A percentile compares a stretch with the other conserved stretches of the same genome.
phyloP scores from a whole-genome alignment of 2,888 invertebrate genomes.

The Panorpa germanica region DNA sequence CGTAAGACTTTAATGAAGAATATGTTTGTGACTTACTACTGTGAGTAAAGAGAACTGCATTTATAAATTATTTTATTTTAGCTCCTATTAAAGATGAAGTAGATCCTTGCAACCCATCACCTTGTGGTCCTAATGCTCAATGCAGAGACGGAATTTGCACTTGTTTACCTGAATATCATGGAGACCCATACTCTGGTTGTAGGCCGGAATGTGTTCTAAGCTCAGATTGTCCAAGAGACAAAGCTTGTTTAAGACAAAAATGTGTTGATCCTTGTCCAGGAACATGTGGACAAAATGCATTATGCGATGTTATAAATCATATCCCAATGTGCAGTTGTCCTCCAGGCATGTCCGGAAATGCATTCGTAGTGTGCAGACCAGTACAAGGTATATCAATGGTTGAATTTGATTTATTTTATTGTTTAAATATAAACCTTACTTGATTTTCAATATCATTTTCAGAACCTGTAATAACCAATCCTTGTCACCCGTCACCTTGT shows the following conservation, averaged over 20 bases:
- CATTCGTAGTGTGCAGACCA: constrained; percentile 34
- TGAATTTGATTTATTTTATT: too few relatives aligned
- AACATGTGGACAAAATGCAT: constrained; percentile 46
- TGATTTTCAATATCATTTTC: constrained; percentile 14
- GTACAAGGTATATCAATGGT: constrained; percentile 9
- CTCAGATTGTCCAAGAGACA: constrained; percentile 42
- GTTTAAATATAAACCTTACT: background rate
- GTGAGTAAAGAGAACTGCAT: too few relatives aligned
- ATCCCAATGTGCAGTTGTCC: constrained; percentile 51
- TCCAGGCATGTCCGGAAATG: constrained; percentile 32
- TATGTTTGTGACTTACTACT: too few relatives aligned
- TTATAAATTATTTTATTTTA: too few relatives aligned
- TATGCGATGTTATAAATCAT: constrained; percentile 51
- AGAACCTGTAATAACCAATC: constrained; percentile 19
- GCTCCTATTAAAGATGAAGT: constrained; percentile 11
- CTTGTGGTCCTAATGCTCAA: constrained; percentile 49
- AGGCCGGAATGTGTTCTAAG: constrained; percentile 50
- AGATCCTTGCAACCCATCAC: constrained; percentile 47
- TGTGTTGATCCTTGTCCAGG: constrained; percentile 57
- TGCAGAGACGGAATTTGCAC: constrained; percentile 45
- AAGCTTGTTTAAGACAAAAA: constrained; percentile 48
- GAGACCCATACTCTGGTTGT: constrained; percentile 51
- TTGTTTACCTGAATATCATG: constrained; percentile 39
- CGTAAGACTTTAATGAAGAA: too few relatives aligned
- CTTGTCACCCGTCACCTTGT: constrained; percentile 39